These are phyloP conservation scores for Notothenia coriiceps DNA, from an alignment of 2,113 vertebrate genomes.

Conservation along the genomic window DNA sequence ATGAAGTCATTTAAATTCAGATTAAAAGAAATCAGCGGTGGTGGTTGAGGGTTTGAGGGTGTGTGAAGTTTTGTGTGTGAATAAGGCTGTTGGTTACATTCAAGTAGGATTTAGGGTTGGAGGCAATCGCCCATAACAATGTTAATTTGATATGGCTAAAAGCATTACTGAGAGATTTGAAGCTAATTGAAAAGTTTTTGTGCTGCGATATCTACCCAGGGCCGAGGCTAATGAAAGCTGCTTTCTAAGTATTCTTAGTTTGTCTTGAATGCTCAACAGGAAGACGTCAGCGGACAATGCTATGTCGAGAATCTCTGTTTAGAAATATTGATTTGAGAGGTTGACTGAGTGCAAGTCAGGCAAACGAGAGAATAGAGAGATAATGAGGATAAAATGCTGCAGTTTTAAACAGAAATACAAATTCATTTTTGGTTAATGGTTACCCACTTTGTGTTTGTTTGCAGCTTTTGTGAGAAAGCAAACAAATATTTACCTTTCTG, in stretches of 20 bases:
- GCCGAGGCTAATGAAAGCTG: slow-evolving; percentile 31
- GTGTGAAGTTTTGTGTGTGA: slow-evolving; percentile 2
- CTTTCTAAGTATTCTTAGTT: slow-evolving; percentile 18
- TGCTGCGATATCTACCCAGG: slow-evolving; percentile 24
- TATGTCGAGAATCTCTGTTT: slow-evolving; percentile 17
- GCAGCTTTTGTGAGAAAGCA: not conserved
- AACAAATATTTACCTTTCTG: not conserved
- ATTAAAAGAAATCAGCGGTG: slow-evolving; percentile 65
- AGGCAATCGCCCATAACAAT: slow-evolving; percentile 70
- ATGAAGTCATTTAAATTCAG: slow-evolving; percentile 80
- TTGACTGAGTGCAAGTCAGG: not conserved
- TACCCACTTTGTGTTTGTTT: not conserved
- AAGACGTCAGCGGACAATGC: slow-evolving; percentile 30
- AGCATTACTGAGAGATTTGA: slow-evolving; percentile 66
- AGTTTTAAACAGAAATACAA: not conserved
- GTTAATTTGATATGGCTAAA: slow-evolving; percentile 72
- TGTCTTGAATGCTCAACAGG: slow-evolving; percentile 46
- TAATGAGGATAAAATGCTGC: not conserved
- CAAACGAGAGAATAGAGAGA: not conserved
- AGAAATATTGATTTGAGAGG: slow-evolving; percentile 20
- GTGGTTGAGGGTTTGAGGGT: slow-evolving; percentile 41
- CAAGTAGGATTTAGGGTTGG: slow-evolving; percentile 45
- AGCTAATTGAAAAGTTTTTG: slow-evolving; percentile 75
- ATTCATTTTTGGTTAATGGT: not conserved
- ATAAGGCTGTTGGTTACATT: slow-evolving; percentile 32